Percentiles rank a stretch among this genome's conserved stretches.
Conservation (phyloP, 2,113 vertebrate species). For the Gymnocephalus cernua region DNA sequence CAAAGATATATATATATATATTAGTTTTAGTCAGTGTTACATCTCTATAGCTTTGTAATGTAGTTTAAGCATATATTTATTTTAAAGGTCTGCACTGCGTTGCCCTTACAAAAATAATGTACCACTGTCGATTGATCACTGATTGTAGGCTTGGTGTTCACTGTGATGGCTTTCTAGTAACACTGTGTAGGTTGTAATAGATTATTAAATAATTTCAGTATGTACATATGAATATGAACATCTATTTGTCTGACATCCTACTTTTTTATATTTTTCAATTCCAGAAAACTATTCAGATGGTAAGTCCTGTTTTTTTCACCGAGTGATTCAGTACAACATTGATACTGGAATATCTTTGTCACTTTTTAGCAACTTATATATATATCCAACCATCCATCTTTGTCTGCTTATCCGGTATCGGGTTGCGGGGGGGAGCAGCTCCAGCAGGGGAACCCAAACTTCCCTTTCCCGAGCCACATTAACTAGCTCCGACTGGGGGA, state of each 20-base stretch:
- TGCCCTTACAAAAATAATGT: neutral
- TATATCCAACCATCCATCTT: no score
- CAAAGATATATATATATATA: no score
- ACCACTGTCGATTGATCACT: neutral
- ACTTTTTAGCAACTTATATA: neutral
- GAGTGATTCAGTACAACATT: neutral
- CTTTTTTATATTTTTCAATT: constrained; percentile 18
- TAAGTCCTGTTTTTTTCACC: constrained; percentile 24
- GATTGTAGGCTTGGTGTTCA: no score
- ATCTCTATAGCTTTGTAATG: neutral
- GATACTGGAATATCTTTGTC: neutral
- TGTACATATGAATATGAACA: neutral
- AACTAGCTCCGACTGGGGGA: no score
- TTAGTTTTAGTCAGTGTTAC: no score
- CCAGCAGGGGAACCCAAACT: no score
- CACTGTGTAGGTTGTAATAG: no score
- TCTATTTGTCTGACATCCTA: neutral
- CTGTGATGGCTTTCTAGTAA: no score
- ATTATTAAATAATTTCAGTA: neutral
- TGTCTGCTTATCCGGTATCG: no score
- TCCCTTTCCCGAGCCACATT: no score
- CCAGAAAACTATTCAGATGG: constrained; percentile 35
- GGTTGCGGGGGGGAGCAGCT: no score
- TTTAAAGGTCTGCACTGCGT: neutral
- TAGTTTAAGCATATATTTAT: neutral